Base-by-base conservation (phyloP, 2,113 vertebrate genomes). In the Cinclus mexicanus region DNA sequence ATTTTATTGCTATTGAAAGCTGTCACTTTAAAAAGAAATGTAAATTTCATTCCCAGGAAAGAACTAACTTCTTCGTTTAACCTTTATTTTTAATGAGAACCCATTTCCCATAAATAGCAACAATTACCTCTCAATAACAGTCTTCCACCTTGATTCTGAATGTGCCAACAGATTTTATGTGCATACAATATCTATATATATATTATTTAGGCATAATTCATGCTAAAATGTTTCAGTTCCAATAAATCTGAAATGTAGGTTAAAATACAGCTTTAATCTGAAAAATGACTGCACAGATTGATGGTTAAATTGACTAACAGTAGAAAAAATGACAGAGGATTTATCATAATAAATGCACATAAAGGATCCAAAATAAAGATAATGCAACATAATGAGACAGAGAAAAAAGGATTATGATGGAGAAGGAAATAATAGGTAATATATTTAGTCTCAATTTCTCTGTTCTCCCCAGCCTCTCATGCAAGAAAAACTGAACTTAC, bases 71-170 rank as follows among this genome's bases (percentile, higher is more conserved):
- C 53, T 71, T 86, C 12, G 18, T 93, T 91, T 92, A 96, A 95
- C 53, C 25, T 83, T 80, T 90, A 42, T 71, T 96, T 94, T 90
- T 89, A 94, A 91, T 47, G 65, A 96, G 61, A 87, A 88, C 31
- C 14, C 17, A 46, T 78, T 94, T 79, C n/a, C 61, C 47, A 77
- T 95, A 95, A 94, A 95, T 90, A 96, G 81, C 33, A 93, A 61
- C 39, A 94, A 93, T 94, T 96, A 64, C 79, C 25, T 78, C 47
- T 91, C 87, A 16, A 42, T 82, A 83, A 60, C 55, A 52, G 18
- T 90, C 60, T 94, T 94, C 61, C 26, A 59, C 68, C 37, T 93
- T 70, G 41, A 89, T 87, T 92, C 64, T 77, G 65, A 95, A 93
- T 76, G 11, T 0, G 0, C 13, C 22, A 75, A 63, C 65, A 71